Conservation (phyloP, 2,113 vertebrate genomes). For the Brienomyrus brachyistius region DNA sequence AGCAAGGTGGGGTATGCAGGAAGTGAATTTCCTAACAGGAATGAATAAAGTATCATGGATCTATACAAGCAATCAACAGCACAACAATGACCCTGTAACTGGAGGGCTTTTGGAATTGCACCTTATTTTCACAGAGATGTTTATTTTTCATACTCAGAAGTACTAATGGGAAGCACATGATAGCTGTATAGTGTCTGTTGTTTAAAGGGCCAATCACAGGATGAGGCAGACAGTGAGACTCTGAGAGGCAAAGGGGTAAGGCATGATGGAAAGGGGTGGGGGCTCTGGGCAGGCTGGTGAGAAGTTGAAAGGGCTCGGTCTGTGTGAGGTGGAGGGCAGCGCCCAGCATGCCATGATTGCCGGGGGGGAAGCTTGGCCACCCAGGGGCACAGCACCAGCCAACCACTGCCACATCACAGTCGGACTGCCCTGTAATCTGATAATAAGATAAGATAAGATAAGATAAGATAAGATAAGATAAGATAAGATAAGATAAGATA, state of each 20-base stretch:
- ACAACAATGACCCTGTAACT: background rate
- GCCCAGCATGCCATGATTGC: background rate
- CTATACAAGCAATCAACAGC: background rate
- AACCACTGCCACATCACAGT: background rate
- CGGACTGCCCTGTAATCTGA: conserved; percentile 19
- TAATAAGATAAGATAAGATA: too few species aligned
- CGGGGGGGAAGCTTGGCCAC: background rate
- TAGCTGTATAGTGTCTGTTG: background rate
- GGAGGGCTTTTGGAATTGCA: background rate
- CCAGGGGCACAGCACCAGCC: background rate
- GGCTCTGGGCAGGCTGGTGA: background rate
- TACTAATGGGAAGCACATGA: background rate
- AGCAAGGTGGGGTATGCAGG: background rate
- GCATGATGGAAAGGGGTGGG: background rate
- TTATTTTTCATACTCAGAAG: background rate
- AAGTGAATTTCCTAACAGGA: background rate
- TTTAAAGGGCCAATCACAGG: background rate
- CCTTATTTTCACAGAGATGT: background rate
- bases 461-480: too few species aligned
- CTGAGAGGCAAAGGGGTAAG: background rate
- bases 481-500: too few species aligned
- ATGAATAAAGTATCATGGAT: background rate
- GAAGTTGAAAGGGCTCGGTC: background rate
- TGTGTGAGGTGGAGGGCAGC: background rate
- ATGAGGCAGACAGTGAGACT: background rate